A percentile compares a stretch with the other conserved stretches of the same genome.
phyloP scores from a whole-genome alignment of 2,797 vertebrate genomes.

The Scarus forsteni region DNA sequence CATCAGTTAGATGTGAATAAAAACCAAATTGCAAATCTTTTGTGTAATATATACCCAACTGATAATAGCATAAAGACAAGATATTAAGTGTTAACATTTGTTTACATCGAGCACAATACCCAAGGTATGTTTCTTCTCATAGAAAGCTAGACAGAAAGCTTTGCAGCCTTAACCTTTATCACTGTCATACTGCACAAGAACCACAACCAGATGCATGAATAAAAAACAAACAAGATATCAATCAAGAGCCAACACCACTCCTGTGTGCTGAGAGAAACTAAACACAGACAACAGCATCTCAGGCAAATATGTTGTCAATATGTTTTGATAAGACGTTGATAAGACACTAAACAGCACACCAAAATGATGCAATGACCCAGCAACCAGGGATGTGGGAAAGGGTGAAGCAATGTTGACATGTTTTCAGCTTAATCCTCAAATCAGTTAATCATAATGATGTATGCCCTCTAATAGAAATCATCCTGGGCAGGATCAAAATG shows the following conservation, averaged over 20 bases:
- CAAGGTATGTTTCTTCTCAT: too few relatives aligned
- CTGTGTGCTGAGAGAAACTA: not conserved
- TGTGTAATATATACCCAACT: too few relatives aligned
- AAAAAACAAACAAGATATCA: not conserved
- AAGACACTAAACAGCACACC: conserved; percentile 2
- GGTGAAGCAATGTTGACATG: not conserved
- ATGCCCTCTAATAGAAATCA: not conserved
- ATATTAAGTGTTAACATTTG: conserved; percentile 4
- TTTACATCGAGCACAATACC: too few relatives aligned
- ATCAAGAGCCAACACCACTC: not conserved
- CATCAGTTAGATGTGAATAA: too few relatives aligned
- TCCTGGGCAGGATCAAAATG: not conserved
- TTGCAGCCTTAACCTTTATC: too few relatives aligned
- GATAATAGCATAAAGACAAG: too few relatives aligned
- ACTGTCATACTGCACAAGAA: not conserved
- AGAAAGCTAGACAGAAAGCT: too few relatives aligned
- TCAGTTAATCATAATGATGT: not conserved
- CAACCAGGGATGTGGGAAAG: not conserved
- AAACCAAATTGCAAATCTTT: too few relatives aligned
- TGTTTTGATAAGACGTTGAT: conserved; percentile 2
- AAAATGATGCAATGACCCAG: not conserved
- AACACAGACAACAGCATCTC: not conserved
- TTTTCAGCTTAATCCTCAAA: conserved; percentile 1
- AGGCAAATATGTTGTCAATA: not conserved
- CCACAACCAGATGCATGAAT: not conserved